Percentiles rank a stretch among this genome's conserved stretches.
Evolutionary conservation across 64 coral and sea anemone species (phyloP).

Genomic region (Anthopleura sola): DNA sequence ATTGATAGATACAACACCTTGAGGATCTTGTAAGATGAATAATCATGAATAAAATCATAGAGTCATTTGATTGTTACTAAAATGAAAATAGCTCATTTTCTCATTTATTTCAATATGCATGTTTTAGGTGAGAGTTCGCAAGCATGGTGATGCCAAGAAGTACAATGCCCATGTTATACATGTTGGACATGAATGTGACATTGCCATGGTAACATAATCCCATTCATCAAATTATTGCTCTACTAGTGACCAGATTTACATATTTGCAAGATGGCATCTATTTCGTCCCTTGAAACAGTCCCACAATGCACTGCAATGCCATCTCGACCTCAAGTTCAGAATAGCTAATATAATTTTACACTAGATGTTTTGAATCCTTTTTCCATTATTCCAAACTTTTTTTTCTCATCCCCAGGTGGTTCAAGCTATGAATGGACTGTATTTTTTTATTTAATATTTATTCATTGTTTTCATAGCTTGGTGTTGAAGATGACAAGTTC

Average conservation of each 20-base stretch:
- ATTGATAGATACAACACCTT: no score
- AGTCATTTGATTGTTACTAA: no score
- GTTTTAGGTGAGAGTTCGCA: slow-evolving; percentile 82
- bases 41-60: no score
- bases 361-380: background rate
- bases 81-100: no score
- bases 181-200: slow-evolving; percentile 92
- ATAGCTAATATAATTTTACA: no score
- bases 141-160: slow-evolving; percentile 94
- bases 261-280: no score
- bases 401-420: no score
- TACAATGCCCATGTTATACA: slow-evolving; percentile 90
- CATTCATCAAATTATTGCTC: no score
- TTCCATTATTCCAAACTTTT: background rate
- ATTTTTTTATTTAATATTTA: background rate
- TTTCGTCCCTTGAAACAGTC: no score
- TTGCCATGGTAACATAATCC: slow-evolving; percentile 82
- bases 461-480: slow-evolving; percentile 47
- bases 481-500: slow-evolving; percentile 88
- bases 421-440: no score
- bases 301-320: background rate
- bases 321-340: background rate
- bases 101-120: background rate
- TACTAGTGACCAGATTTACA: no score
- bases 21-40: no score